Evolutionary conservation across 2,888 invertebrate species (phyloP).

Genomic region (Gryllus longicercus): DNA sequence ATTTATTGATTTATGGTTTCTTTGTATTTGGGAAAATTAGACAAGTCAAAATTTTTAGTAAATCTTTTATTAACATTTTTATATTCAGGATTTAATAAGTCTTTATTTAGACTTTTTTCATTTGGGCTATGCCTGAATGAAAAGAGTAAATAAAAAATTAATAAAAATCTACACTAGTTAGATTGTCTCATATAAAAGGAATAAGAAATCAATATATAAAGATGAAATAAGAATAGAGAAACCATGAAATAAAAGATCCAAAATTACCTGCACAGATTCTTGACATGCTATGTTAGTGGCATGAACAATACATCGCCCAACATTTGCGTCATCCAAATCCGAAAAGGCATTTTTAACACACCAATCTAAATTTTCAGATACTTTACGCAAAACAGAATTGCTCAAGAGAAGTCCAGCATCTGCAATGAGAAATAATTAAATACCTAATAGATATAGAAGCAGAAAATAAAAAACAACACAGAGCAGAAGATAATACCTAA

Average conservation of each 20-base stretch:
- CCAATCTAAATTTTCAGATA: conserved; percentile 79
- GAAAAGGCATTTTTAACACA: conserved; percentile 84
- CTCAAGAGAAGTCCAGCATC: conserved; percentile 86
- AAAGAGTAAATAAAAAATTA: no score
- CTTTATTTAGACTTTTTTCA: no score
- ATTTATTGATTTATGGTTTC: no score
- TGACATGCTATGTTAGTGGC: conserved; percentile 63
- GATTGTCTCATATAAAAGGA: no score
- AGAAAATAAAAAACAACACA: neutral
- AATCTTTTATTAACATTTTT: no score
- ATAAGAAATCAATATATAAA: no score
- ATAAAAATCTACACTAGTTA: no score
- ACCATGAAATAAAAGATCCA: neutral
- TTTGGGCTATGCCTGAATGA: no score
- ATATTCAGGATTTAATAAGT: no score
- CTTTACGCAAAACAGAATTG: conserved; percentile 75
- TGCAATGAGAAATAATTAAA: conserved; percentile 47
- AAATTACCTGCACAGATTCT: conserved; percentile 53
- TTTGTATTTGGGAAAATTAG: no score
- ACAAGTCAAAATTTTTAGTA: no score
- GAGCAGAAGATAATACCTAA: conserved; percentile 52
- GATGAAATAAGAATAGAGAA: no score
- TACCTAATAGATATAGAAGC: conserved; percentile 25
- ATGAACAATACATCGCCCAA: conserved; percentile 81
- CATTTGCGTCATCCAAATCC: conserved; percentile 76